A percentile compares a stretch with the other conserved stretches of the same genome.
phyloP scores from a whole-genome alignment of 2,888 invertebrate species.

The Ichneumoninae sp. region DNA sequence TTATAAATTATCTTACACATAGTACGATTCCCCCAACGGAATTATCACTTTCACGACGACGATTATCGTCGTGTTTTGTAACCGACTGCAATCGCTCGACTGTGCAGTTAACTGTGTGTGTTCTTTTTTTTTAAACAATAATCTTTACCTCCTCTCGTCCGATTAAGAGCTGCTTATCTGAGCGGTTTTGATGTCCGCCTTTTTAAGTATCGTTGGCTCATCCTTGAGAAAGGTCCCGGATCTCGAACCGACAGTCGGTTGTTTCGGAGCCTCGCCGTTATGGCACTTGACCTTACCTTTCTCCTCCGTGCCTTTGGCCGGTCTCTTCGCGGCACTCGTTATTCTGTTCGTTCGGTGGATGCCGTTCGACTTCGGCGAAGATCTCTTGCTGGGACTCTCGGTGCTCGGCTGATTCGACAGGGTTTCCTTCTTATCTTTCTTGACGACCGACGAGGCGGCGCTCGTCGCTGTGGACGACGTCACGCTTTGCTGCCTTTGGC shows the following conservation, averaged over 20 bases:
- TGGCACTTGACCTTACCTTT: slow-evolving; percentile 79
- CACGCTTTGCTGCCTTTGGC: slow-evolving; percentile 71
- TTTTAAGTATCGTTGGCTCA: slow-evolving; percentile 88
- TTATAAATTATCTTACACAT: slow-evolving; percentile 67
- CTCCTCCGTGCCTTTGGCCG: slow-evolving; percentile 72
- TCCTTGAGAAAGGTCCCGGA: slow-evolving; percentile 92
- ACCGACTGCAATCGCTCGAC: slow-evolving; percentile 14
- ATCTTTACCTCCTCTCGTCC: neutral
- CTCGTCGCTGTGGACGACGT: slow-evolving; percentile 67
- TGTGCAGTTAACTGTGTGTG: neutral
- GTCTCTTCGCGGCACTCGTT: slow-evolving; percentile 66
- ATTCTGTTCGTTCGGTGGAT: slow-evolving; percentile 72
- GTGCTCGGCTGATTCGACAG: slow-evolving; percentile 75
- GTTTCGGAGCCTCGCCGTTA: slow-evolving; percentile 79
- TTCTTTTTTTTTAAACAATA: neutral
- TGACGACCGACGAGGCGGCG: slow-evolving; percentile 52
- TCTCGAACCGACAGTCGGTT: slow-evolving; percentile 85
- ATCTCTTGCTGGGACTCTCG: slow-evolving; percentile 80
- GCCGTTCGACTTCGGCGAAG: slow-evolving; percentile 80
- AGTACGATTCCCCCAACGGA: slow-evolving; percentile 72
- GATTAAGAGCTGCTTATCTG: slow-evolving; percentile 79
- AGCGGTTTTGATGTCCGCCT: slow-evolving; percentile 81
- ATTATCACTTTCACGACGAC: slow-evolving; percentile 74
- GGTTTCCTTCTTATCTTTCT: slow-evolving; percentile 76
- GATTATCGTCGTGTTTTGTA: slow-evolving; percentile 35